Conservation (phyloP, 2,888 invertebrate genomes). For the Thereva nobilitata region DNA sequence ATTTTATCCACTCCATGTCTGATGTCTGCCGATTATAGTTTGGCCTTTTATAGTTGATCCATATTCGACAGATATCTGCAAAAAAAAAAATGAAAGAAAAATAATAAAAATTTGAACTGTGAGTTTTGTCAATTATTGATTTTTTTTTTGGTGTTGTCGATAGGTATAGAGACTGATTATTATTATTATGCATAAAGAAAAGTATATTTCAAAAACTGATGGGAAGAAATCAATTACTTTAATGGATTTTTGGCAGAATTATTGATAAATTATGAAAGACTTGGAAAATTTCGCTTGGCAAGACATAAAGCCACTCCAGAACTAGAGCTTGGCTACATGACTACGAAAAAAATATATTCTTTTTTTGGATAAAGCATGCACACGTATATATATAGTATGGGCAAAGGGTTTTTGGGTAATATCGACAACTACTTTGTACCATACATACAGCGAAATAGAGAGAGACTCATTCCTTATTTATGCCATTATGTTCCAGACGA, state of each 20-base stretch:
- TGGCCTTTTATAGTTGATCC: slow-evolving; percentile 2
- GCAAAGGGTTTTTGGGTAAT: too few species aligned
- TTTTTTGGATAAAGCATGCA: too few species aligned
- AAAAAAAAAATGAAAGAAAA: background rate
- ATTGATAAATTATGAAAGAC: background rate
- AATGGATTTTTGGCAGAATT: slow-evolving; percentile 21
- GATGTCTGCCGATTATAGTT: too few species aligned
- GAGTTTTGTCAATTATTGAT: background rate
- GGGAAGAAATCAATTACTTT: slow-evolving; percentile 10
- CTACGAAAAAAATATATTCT: too few species aligned
- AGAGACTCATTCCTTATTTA: too few species aligned
- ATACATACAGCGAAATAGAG: too few species aligned
- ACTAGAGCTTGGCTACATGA: too few species aligned
- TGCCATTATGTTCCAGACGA: too few species aligned
- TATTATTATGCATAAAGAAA: background rate
- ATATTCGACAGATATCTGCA: slow-evolving; percentile 7
- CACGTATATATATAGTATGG: too few species aligned
- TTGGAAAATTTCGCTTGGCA: background rate
- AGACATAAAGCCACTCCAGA: too few species aligned
- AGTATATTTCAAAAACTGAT: background rate
- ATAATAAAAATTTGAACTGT: background rate
- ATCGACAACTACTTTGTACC: too few species aligned
- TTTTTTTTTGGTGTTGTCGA: background rate
- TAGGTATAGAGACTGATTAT: background rate
- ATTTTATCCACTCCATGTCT: too few species aligned